Conservation (phyloP, 1,140 invertebrate genomes). For the Wasmannia auropunctata region DNA sequence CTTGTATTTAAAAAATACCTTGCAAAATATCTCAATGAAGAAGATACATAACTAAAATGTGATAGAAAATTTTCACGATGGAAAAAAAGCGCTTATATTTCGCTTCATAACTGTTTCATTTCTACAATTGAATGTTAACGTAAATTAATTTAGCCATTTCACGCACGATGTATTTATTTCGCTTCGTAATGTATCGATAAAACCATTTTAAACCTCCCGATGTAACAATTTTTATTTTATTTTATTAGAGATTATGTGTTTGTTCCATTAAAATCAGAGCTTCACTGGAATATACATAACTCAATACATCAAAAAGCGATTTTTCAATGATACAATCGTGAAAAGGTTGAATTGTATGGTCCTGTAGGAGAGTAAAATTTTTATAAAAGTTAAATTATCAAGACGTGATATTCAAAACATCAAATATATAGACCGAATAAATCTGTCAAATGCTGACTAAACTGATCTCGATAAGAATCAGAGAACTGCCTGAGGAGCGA, state of each 20-base stretch:
- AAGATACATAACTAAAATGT: background rate
- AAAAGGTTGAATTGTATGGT: background rate
- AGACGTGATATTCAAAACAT: background rate
- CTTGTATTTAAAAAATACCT: background rate
- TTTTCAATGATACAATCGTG: background rate
- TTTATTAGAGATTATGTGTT: conserved; percentile 16
- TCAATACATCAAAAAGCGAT: background rate
- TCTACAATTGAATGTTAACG: conserved; percentile 6
- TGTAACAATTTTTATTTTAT: background rate
- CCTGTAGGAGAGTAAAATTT: background rate
- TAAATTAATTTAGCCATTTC: conserved; percentile 17
- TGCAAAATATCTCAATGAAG: background rate
- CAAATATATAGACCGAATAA: background rate
- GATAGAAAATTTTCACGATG: conserved; percentile 5
- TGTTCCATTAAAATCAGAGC: background rate
- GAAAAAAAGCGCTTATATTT: background rate
- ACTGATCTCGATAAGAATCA: background rate
- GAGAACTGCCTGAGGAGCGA: background rate
- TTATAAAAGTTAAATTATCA: background rate
- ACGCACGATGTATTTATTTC: conserved; percentile 7
- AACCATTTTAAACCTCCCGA: background rate
- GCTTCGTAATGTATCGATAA: background rate
- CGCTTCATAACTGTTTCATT: background rate
- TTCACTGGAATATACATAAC: background rate
- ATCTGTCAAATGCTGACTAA: background rate